phyloP scores from a whole-genome alignment of 2,888 invertebrate species.

The Capitulum mitella region DNA sequence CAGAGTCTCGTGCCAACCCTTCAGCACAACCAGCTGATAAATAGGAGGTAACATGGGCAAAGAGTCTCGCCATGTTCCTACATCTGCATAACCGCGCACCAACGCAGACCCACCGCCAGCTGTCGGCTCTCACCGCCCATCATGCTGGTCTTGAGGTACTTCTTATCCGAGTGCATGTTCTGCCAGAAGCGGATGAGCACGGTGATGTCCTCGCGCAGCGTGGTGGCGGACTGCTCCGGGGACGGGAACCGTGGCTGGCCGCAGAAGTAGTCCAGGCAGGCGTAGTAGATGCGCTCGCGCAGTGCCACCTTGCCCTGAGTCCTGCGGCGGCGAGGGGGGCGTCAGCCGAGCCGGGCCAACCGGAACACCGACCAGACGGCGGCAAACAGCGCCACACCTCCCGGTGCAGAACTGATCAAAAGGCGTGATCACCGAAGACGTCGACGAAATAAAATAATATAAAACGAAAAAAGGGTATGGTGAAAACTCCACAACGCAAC shows the following conservation, averaged over 20 bases:
- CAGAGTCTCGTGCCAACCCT: no score
- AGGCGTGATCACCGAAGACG: no score
- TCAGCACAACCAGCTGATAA: no score
- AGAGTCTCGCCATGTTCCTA: no score
- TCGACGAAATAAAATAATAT: no score
- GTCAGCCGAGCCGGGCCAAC: neutral
- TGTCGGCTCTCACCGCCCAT: slow-evolving; percentile 57
- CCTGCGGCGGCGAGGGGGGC: neutral
- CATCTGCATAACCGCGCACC: no score
- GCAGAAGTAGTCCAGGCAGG: slow-evolving; percentile 92
- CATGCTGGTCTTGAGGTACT: slow-evolving; percentile 74
- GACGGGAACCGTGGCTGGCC: slow-evolving; percentile 81
- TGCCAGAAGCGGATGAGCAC: slow-evolving; percentile 92
- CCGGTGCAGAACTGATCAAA: no score
- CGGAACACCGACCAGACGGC: neutral
- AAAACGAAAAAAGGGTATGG: no score
- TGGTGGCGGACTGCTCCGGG: slow-evolving; percentile 46
- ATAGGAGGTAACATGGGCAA: no score
- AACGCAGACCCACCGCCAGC: neutral
- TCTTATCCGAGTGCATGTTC: slow-evolving; percentile 87
- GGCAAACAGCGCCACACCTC: neutral
- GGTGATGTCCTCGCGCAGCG: slow-evolving; percentile 78
- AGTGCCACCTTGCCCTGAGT: slow-evolving; percentile 81
- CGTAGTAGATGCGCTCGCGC: slow-evolving; percentile 88
- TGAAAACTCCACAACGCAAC: no score